Conservation (phyloP, 2,797 vertebrate species). For the Salarias fasciatus region DNA sequence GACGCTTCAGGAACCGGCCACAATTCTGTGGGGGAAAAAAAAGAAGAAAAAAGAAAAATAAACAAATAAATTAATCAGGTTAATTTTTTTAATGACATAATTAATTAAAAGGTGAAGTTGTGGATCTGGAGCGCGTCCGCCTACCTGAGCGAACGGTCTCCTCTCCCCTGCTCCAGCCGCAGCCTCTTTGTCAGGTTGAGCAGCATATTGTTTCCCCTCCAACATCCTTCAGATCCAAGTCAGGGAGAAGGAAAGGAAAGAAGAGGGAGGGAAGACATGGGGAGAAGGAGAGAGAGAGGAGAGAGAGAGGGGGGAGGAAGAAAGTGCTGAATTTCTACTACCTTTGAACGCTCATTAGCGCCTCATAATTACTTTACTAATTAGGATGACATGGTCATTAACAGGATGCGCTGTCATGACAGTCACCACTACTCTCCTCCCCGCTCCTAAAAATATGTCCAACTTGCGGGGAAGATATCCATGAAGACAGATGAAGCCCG, state of each 20-base stretch:
- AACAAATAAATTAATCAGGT: too few relatives aligned
- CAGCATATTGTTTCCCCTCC: slow-evolving; percentile 15
- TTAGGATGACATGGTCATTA: slow-evolving; percentile 90
- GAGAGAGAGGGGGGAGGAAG: neutral
- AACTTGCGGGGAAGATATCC: slow-evolving; percentile 40
- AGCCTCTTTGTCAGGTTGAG: slow-evolving; percentile 48
- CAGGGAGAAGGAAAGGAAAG: slow-evolving; percentile 20
- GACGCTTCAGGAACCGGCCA: too few relatives aligned
- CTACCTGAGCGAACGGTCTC: slow-evolving; percentile 27
- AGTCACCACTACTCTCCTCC: slow-evolving; percentile 80
- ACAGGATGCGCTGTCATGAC: slow-evolving; percentile 84
- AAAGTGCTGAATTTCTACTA: slow-evolving; percentile 83
- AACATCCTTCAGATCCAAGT: slow-evolving; percentile 74
- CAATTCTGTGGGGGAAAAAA: too few relatives aligned
- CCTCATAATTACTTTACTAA: slow-evolving; percentile 94
- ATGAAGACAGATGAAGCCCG: slow-evolving; percentile 18
- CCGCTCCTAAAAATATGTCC: slow-evolving; percentile 76
- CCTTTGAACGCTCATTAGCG: slow-evolving; percentile 90
- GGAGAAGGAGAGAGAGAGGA: too few relatives aligned
- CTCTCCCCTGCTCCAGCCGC: slow-evolving; percentile 3
- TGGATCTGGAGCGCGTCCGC: slow-evolving; percentile 1
- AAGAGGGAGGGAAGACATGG: too few relatives aligned
- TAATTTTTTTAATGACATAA: too few relatives aligned
- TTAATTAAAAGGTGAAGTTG: too few relatives aligned
- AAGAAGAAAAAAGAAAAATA: too few relatives aligned